These are phyloP conservation scores for Drosophila sp. DNA, from an alignment of 1,140 invertebrate genomes.

Conservation along the genomic window DNA sequence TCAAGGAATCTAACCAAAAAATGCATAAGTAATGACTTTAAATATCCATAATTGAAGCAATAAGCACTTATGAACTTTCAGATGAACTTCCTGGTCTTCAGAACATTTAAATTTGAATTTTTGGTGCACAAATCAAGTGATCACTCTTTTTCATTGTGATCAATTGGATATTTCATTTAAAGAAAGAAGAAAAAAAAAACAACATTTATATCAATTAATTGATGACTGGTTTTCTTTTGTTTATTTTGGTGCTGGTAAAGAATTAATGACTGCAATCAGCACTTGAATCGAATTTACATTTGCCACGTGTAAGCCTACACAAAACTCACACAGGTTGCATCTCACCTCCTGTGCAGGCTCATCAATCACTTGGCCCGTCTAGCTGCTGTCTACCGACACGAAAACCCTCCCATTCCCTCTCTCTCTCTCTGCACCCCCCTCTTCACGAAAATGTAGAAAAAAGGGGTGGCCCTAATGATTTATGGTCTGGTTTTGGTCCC, in stretches of 20 bases:
- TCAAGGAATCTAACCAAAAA: too few relatives aligned
- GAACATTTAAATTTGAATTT: too few relatives aligned
- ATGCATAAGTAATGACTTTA: too few relatives aligned
- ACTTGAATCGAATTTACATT: constrained; percentile 38
- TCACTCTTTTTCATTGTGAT: too few relatives aligned
- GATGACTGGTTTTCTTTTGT: background rate
- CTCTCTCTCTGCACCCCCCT: background rate
- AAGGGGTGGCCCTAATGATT: constrained; percentile 72
- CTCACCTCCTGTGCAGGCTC: constrained; percentile 44
- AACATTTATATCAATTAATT: constrained; percentile 32
- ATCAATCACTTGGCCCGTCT: constrained; percentile 70
- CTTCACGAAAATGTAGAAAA: constrained; percentile 12
- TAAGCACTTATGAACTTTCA: too few relatives aligned
- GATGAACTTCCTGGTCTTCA: too few relatives aligned
- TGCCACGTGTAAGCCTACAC: constrained; percentile 36
- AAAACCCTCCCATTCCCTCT: background rate
- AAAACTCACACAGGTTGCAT: constrained; percentile 56
- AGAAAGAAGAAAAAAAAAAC: too few relatives aligned
- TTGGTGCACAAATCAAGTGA: too few relatives aligned
- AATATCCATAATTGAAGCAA: too few relatives aligned
- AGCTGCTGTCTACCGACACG: constrained; percentile 42
- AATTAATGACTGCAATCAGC: constrained; percentile 33
- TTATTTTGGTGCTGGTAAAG: constrained; percentile 1
- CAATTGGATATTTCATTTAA: too few relatives aligned
- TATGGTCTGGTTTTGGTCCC: constrained; percentile 44